Conservation (phyloP, 2,888 invertebrate species). For the Sinodicranocentrus sp. region DNA sequence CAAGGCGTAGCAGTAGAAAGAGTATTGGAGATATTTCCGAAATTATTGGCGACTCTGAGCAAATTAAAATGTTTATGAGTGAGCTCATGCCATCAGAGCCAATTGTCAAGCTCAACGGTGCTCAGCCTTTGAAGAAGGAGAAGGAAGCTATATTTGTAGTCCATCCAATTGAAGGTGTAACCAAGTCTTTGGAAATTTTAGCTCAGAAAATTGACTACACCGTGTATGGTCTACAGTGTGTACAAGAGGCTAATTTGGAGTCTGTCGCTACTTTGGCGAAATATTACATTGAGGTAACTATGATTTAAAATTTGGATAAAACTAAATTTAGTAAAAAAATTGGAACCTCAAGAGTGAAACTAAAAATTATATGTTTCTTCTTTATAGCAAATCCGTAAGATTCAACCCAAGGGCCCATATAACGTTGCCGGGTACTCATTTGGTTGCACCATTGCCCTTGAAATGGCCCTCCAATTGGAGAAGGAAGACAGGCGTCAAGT, state of each 20-base stretch:
- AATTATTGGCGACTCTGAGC: constrained; percentile 60
- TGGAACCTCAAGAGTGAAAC: no score
- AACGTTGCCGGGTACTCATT: constrained; percentile 96
- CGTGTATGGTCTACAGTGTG: constrained; percentile 95
- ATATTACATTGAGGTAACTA: constrained; percentile 82
- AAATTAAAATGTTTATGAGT: constrained; percentile 77
- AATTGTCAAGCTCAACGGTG: constrained; percentile 83
- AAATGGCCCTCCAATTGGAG: constrained; percentile 94
- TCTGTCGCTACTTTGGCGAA: constrained; percentile 86
- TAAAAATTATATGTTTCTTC: constrained; percentile 27
- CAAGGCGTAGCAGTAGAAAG: constrained; percentile 31
- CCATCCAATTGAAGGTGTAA: constrained; percentile 94
- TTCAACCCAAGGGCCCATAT: constrained; percentile 91
- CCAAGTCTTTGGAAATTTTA: constrained; percentile 85
- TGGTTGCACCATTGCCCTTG: constrained; percentile 96
- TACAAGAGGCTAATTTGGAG: constrained; percentile 85
- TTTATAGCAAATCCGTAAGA: constrained; percentile 84
- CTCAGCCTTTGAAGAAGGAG: constrained; percentile 66
- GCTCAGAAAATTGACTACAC: constrained; percentile 86
- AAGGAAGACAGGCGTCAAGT: constrained; percentile 80
- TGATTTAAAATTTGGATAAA: background rate
- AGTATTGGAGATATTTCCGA: constrained; percentile 39
- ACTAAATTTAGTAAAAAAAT: background rate
- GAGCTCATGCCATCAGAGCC: constrained; percentile 88
- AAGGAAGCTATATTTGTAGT: constrained; percentile 80